A percentile compares a stretch with the other conserved stretches of the same genome.
Evolutionary conservation across 2,888 invertebrate species (phyloP).

Genomic region (Drosophila sordidula): DNA sequence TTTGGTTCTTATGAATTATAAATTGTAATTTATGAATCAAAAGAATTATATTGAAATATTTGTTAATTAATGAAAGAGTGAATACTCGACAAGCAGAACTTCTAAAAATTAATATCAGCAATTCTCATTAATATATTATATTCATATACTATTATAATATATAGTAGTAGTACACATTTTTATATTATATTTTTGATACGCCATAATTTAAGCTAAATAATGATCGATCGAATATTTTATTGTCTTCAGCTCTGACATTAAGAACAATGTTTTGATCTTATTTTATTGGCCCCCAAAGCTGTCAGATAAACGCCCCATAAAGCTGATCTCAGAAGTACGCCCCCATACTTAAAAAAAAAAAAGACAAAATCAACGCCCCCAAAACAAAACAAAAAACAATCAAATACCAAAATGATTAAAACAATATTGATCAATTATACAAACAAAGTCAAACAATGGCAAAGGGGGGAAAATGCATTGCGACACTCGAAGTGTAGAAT

Average conservation of each 20-base stretch:
- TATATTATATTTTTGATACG: too few relatives aligned
- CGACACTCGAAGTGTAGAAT: slow-evolving; percentile 56
- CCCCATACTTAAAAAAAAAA: slow-evolving; percentile 15
- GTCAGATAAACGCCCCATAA: not conserved
- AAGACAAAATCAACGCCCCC: slow-evolving; percentile 45
- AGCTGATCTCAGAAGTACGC: slow-evolving; percentile 26
- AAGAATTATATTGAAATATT: not conserved
- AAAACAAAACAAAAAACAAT: slow-evolving; percentile 40
- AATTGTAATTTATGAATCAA: not conserved
- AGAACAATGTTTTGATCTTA: not conserved
- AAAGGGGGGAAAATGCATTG: slow-evolving; percentile 52
- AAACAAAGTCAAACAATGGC: slow-evolving; percentile 10
- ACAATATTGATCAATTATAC: slow-evolving; percentile 69
- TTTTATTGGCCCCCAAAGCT: slow-evolving; percentile 5
- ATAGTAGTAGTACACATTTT: too few relatives aligned
- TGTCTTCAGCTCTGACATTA: not conserved
- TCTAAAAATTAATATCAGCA: too few relatives aligned
- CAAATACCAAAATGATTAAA: slow-evolving; percentile 39
- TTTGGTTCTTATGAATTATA: not conserved
- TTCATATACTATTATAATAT: too few relatives aligned
- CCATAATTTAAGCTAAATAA: too few relatives aligned
- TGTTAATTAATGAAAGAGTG: not conserved
- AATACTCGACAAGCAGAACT: too few relatives aligned
- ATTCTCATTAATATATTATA: too few relatives aligned
- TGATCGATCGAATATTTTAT: too few relatives aligned